Evolutionary conservation across 1,140 invertebrate species (phyloP).

Genomic region (Oryctes rhinoceros): DNA sequence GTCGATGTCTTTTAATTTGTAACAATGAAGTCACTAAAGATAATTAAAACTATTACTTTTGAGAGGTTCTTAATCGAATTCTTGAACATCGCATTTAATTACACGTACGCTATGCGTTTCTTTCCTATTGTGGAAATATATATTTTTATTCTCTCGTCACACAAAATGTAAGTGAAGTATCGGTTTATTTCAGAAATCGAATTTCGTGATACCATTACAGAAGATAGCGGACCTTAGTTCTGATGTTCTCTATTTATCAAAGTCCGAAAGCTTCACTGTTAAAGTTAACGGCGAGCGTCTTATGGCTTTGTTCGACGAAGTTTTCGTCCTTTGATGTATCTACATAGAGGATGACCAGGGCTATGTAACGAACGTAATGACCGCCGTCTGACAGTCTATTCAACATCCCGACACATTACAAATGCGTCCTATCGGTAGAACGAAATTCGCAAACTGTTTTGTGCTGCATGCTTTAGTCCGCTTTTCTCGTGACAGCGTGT

Average conservation of each 20-base stretch:
- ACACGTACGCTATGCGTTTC: no score
- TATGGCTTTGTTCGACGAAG: slow-evolving; percentile 20
- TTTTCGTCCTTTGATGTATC: slow-evolving; percentile 23
- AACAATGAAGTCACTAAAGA: no score
- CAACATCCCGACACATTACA: slow-evolving; percentile 35
- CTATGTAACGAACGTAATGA: slow-evolving; percentile 22
- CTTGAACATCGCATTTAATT: no score
- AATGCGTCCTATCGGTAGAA: slow-evolving; percentile 11
- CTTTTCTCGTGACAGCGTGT: neutral
- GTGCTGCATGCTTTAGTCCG: slow-evolving; percentile 11
- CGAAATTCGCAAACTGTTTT: slow-evolving; percentile 25
- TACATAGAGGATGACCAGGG: slow-evolving; percentile 13
- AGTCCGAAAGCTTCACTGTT: neutral
- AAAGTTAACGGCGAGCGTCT: slow-evolving; percentile 8
- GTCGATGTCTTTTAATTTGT: no score
- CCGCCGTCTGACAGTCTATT: slow-evolving; percentile 30
- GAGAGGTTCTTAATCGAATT: no score
- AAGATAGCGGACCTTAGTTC: neutral
- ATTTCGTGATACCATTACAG: neutral
- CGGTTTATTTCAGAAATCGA: slow-evolving; percentile 5
- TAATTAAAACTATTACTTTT: no score
- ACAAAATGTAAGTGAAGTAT: neutral
- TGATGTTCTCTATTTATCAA: slow-evolving; percentile 22
- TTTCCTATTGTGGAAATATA: neutral
- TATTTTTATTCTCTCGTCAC: neutral